Evolutionary conservation across 92 coral and sea anemone genomes (phyloP).

Genomic region (Metridium senile): DNA sequence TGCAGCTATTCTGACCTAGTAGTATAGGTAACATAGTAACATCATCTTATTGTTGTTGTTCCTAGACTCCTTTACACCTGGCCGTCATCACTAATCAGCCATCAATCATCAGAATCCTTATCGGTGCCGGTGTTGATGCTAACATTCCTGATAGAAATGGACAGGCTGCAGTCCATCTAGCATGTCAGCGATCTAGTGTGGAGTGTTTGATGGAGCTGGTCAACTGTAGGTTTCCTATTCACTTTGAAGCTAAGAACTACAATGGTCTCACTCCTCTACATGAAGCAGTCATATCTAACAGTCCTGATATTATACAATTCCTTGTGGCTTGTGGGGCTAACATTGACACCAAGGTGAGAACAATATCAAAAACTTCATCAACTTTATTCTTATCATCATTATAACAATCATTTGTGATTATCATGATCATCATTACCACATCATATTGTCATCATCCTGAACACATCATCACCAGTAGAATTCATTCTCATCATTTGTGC

Average conservation of each 20-base stretch:
- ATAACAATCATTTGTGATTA: not conserved
- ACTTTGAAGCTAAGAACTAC: constrained; percentile 71
- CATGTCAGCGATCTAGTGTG: constrained; percentile 70
- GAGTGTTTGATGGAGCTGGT: constrained; percentile 73
- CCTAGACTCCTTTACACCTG: constrained; percentile 87
- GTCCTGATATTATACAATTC: constrained; percentile 54
- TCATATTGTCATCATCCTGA: not conserved
- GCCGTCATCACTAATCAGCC: constrained; percentile 93
- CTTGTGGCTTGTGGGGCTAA: constrained; percentile 84
- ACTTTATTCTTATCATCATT: not conserved
- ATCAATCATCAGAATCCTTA: constrained; percentile 53
- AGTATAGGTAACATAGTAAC: too few relatives aligned
- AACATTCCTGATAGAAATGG: constrained; percentile 95
- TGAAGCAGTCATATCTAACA: constrained; percentile 71
- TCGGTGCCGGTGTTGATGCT: constrained; percentile 74
- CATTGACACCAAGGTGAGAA: constrained; percentile 73
- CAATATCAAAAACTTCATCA: not conserved
- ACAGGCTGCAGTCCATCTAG: constrained; percentile 86
- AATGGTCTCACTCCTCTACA: constrained; percentile 87
- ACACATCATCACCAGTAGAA: not conserved
- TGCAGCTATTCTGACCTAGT: too few relatives aligned
- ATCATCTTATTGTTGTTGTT: not conserved
- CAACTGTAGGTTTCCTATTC: constrained; percentile 9
- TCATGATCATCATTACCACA: not conserved
- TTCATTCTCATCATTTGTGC: not conserved